A percentile compares a stretch with the other conserved stretches of the same genome.
Evolutionary conservation across 2,113 vertebrate species (phyloP).

Genomic region (Maylandia zebra): DNA sequence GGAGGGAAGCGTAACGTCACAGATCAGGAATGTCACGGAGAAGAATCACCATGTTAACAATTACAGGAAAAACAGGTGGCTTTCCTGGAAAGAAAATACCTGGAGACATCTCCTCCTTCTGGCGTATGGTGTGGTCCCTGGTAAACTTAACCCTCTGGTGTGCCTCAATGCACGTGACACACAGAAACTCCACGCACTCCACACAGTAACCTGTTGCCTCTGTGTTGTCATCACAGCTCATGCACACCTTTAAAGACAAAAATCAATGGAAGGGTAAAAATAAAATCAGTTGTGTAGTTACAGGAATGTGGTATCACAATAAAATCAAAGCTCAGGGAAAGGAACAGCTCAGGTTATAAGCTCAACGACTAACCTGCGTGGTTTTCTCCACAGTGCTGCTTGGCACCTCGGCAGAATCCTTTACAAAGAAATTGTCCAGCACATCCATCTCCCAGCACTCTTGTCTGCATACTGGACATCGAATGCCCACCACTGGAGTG

Average conservation of each 20-base stretch:
- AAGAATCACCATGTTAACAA: background rate
- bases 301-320: too few relatives aligned
- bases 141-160: slow-evolving; percentile 98
- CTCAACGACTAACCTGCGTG: slow-evolving; percentile 79
- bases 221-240: slow-evolving; percentile 97
- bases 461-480: slow-evolving; percentile 92
- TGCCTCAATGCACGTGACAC: slow-evolving; percentile 92
- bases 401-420: slow-evolving; percentile 93
- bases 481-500: slow-evolving; percentile 81
- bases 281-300: background rate
- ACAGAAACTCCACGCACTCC: slow-evolving; percentile 96
- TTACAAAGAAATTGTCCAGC: slow-evolving; percentile 97
- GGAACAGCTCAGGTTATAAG: background rate
- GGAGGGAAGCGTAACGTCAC: accelerated
- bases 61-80: background rate
- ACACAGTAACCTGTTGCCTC: slow-evolving; percentile 96
- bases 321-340: background rate
- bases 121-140: slow-evolving; percentile 92
- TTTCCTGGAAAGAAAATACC: slow-evolving; percentile 64
- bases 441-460: slow-evolving; percentile 95
- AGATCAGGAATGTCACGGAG: background rate
- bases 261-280: background rate
- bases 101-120: slow-evolving; percentile 95
- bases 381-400: slow-evolving; percentile 98
- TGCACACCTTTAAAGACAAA: slow-evolving; percentile 78